These are phyloP conservation scores for Pachycephus smyrnensis DNA, from an alignment of 2,888 invertebrate species.

Conservation along the genomic window DNA sequence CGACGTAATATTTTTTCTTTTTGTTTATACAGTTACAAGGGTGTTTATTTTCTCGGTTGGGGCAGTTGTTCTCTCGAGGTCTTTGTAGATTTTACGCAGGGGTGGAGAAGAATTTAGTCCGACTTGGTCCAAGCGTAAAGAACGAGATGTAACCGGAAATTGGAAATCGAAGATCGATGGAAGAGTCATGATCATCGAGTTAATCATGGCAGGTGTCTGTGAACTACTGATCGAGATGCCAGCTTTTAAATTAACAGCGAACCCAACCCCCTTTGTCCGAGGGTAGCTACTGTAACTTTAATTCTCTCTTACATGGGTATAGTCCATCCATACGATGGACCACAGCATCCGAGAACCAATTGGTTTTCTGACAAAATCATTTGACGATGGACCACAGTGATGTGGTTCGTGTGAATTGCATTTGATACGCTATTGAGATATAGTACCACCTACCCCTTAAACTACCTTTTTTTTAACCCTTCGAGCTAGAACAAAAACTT, in stretches of 20 bases:
- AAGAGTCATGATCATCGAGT: constrained; percentile 16
- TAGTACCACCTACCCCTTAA: background rate
- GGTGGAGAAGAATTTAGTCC: background rate
- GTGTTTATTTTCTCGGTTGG: background rate
- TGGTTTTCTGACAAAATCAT: constrained; percentile 22
- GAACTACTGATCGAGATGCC: background rate
- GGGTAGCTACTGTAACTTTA: constrained; percentile 10
- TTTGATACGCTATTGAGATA: background rate
- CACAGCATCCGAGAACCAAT: constrained; percentile 12
- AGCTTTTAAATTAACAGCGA: constrained; percentile 19
- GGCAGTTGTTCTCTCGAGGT: background rate
- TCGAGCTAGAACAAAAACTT: background rate
- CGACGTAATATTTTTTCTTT: too few relatives aligned
- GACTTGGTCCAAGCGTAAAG: background rate
- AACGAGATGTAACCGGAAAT: constrained; percentile 13
- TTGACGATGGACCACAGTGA: constrained; percentile 3
- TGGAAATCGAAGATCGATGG: constrained; percentile 30
- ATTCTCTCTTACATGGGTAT: constrained; percentile 2
- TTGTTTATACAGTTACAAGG: background rate
- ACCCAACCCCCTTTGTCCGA: constrained; percentile 2
- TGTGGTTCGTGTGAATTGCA: constrained; percentile 7
- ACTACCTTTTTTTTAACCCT: background rate
- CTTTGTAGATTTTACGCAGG: background rate
- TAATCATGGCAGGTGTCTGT: constrained; percentile 23
- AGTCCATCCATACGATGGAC: background rate